Percentiles rank a stretch among this genome's conserved stretches.
Conservation (phyloP, 1,140 invertebrate species). For the Branchinecta lynchi region DNA sequence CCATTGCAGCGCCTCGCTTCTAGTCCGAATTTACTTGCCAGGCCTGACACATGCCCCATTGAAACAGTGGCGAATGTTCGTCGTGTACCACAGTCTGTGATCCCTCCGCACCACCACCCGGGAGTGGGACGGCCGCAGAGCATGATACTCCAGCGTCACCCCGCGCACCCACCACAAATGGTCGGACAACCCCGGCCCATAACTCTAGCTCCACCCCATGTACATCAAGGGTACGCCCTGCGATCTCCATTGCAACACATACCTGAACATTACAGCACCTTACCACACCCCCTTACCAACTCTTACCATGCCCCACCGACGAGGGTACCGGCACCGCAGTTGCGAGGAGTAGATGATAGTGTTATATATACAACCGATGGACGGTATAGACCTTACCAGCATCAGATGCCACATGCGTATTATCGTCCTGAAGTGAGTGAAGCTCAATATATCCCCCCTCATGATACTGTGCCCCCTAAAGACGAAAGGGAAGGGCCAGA, state of each 20-base stretch:
- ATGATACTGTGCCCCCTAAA: background rate
- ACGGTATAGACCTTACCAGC: background rate
- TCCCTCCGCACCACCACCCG: background rate
- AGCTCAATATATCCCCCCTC: background rate
- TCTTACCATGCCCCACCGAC: background rate
- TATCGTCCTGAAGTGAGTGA: background rate
- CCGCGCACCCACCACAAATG: background rate
- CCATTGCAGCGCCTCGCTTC: background rate
- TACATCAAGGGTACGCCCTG: background rate
- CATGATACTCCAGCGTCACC: background rate
- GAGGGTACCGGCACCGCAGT: background rate
- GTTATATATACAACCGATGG: background rate
- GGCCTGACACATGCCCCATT: background rate
- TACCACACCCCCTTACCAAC: constrained; percentile 7
- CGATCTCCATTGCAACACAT: background rate
- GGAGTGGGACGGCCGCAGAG: background rate
- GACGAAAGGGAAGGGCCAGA: constrained; percentile 28
- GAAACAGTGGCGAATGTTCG: background rate
- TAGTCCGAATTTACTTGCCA: background rate
- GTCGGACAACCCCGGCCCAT: background rate
- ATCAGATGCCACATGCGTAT: background rate
- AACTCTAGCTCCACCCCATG: background rate
- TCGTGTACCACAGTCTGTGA: background rate
- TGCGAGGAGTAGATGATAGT: constrained; percentile 11
- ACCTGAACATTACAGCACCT: background rate